Evolutionary conservation across 1,140 invertebrate genomes (phyloP), one percentile per base, ranked within the genome.

Genomic region (Coenobita brevimanus): DNA sequence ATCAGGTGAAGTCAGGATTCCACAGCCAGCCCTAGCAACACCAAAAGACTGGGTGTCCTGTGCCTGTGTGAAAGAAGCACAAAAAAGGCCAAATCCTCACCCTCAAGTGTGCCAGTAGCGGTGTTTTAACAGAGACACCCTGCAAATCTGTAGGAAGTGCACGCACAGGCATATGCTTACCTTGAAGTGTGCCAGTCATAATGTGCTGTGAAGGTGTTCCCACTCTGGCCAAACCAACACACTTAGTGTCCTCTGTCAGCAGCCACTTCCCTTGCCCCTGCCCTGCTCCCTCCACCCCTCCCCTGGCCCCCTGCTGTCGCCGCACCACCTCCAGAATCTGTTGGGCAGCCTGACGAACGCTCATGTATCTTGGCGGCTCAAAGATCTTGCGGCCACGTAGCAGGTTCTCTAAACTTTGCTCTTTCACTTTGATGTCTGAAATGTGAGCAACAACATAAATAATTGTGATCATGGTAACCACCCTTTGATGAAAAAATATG

Each of bases 341-440:
- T 88, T 93, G 91, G 54, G 96, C 95, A 46, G 98, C 98, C 50
- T 89, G 83, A 67, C 94, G 94, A 0, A 97, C 97, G 24, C 94
- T 96, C 97, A 99, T 98, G 92, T 98, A 99, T 89, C 96, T 94
- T 4, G 99, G 97, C 21, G 98, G 97, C 94, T 99, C 97, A 92
- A 97, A 99, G 91, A 97, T 96, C 90, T 96, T 96, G 89, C 96
- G 95, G 91, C 97, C 97, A 92, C 96, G 98, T 91, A 96, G 96
- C 87, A 99, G 92, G 92, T 97, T 98, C 93, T 99, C 98, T 88
- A 97, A 94, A 60, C 97, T 98, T 91, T 98, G 98, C 93, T 99
- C 99, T 93, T 99, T 99, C 0, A 99, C 97, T 95, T 99, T 99
- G 85, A 99, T 99, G 94, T 99, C 98, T 94, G 91, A 88, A 15